These are phyloP conservation scores for Nemapogon koenigi DNA, from an alignment of 2,888 invertebrate species.

Conservation along the genomic window DNA sequence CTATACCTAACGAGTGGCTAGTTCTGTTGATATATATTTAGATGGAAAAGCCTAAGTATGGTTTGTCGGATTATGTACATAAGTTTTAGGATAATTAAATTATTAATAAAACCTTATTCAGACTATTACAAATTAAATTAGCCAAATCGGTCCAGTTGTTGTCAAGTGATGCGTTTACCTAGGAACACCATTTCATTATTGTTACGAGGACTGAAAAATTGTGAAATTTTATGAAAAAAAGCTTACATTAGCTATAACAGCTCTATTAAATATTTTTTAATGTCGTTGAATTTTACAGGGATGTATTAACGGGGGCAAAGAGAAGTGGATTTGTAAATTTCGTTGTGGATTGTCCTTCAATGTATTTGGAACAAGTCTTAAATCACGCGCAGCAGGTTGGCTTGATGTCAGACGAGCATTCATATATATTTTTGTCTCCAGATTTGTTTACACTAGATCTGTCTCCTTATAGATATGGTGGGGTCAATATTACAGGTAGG, in stretches of 20 bases:
- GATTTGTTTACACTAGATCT: constrained; percentile 83
- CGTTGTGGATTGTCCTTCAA: constrained; percentile 76
- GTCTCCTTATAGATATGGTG: constrained; percentile 77
- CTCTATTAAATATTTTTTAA: not conserved
- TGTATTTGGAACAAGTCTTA: constrained; percentile 40
- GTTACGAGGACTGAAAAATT: too few species aligned
- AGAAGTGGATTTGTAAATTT: constrained; percentile 72
- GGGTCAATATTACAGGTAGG: constrained; percentile 81
- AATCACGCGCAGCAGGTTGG: constrained; percentile 85
- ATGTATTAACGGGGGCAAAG: constrained; percentile 74
- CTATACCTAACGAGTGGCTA: too few species aligned
- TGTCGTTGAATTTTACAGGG: constrained; percentile 57
- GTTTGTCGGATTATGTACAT: too few species aligned
- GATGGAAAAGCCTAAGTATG: too few species aligned
- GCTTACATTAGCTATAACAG: not conserved
- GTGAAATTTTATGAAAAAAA: not conserved
- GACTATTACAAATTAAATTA: too few species aligned
- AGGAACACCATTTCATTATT: too few species aligned
- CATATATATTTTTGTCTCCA: constrained; percentile 79
- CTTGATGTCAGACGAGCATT: constrained; percentile 78
- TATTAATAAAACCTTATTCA: too few species aligned
- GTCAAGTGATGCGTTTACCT: too few species aligned
- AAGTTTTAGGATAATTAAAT: too few species aligned
- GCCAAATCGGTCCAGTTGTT: too few species aligned
- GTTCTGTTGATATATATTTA: too few species aligned